Conservation (phyloP, 2,113 vertebrate genomes). For the Myotis yumanensis region DNA sequence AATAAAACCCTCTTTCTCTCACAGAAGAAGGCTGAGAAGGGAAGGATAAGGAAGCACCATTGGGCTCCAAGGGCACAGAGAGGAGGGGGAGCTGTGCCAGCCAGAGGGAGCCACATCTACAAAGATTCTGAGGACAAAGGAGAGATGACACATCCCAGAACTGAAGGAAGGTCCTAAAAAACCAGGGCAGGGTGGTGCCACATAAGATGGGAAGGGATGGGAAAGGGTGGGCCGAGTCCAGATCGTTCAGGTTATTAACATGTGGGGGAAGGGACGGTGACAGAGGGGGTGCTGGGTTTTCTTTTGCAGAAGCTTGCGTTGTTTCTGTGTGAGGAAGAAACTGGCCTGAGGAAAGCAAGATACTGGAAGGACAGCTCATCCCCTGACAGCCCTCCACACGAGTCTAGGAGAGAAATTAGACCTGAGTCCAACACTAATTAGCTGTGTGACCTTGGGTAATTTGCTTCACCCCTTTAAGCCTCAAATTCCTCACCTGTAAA, state of each 20-base stretch:
- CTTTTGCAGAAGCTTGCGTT: neutral
- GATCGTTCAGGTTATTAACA: no score
- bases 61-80: neutral
- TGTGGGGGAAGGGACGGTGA: fast-evolving
- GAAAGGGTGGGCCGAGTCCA: neutral
- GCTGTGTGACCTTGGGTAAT: slow-evolving; percentile 59
- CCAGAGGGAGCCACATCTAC: neutral
- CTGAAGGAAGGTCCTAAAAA: neutral
- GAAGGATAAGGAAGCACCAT: neutral
- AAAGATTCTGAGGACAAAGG: neutral
- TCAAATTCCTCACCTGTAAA: slow-evolving; percentile 70
- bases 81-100: neutral
- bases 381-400: neutral
- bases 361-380: neutral
- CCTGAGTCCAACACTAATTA: slow-evolving; percentile 42
- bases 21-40: neutral
- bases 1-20: neutral
- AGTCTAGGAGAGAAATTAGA: neutral
- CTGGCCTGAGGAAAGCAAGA: neutral
- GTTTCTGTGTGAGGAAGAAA: neutral
- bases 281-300: neutral
- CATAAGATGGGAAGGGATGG: neutral
- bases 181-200: neutral
- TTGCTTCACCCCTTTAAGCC: slow-evolving; percentile 62
- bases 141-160: neutral